Percentiles rank a stretch among this genome's conserved stretches.
Conservation (phyloP, 2,888 invertebrate genomes). For the Drosophila multiciliata region DNA sequence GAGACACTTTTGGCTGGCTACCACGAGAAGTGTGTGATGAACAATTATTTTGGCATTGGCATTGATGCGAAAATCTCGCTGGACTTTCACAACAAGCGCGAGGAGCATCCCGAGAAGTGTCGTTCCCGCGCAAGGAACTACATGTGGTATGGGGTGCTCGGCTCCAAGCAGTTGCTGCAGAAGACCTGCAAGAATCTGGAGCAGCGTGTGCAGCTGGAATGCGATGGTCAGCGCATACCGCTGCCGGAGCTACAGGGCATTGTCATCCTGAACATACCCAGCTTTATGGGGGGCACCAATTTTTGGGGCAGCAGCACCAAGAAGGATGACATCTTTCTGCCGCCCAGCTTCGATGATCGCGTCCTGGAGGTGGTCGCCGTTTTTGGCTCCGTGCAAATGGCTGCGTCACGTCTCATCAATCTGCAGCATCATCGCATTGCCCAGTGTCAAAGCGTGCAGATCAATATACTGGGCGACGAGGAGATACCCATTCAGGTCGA, state of each 20-base stretch:
- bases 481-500: slow-evolving; percentile 98
- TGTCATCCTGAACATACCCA: slow-evolving; percentile 97
- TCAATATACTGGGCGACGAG: slow-evolving; percentile 96
- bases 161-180: slow-evolving; percentile 92
- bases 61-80: slow-evolving; percentile 98
- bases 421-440: slow-evolving; percentile 98
- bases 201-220: slow-evolving; percentile 96
- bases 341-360: slow-evolving; percentile 98
- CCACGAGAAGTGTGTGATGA: slow-evolving; percentile 98
- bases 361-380: slow-evolving; percentile 99
- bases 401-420: slow-evolving; percentile 96
- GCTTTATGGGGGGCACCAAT: slow-evolving; percentile 99
- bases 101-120: slow-evolving; percentile 98
- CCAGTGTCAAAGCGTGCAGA: slow-evolving; percentile 97
- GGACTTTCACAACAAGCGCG: slow-evolving; percentile 98
- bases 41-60: slow-evolving; percentile 99
- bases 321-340: slow-evolving; percentile 95
- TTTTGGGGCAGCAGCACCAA: slow-evolving; percentile 98
- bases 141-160: slow-evolving; percentile 96
- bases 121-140: slow-evolving; percentile 97
- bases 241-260: slow-evolving; percentile 98
- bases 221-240: slow-evolving; percentile 98
- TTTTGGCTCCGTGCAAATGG: slow-evolving; percentile 99
- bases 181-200: slow-evolving; percentile 98
- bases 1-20: slow-evolving; percentile 94